phyloP scores from a whole-genome alignment of 2,797 vertebrate species.

The Paedocypris micromegethes region DNA sequence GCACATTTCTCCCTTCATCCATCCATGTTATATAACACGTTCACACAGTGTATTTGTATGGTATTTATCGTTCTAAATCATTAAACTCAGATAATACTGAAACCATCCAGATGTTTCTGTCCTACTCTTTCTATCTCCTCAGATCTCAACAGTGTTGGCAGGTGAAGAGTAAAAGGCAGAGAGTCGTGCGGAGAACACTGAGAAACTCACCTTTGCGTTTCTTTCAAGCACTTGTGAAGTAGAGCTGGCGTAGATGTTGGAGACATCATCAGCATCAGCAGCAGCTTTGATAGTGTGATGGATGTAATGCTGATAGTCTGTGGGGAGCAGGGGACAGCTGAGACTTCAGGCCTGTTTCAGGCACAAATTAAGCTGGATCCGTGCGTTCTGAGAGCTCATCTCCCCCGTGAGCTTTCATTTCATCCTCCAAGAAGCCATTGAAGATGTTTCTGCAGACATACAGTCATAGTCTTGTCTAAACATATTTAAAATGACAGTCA shows the following conservation, averaged over 20 bases:
- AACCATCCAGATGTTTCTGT: neutral
- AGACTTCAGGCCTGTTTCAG: slow-evolving; percentile 48
- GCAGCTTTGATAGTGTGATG: slow-evolving; percentile 33
- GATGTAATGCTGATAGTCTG: slow-evolving; percentile 49
- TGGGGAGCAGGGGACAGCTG: slow-evolving; percentile 56
- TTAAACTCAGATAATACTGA: neutral
- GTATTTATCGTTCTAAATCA: no score
- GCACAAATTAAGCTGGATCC: slow-evolving; percentile 49
- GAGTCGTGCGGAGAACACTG: neutral
- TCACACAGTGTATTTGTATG: no score
- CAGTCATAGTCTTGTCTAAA: slow-evolving; percentile 3
- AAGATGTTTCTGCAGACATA: slow-evolving; percentile 14
- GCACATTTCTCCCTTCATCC: no score
- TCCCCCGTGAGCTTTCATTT: slow-evolving; percentile 45
- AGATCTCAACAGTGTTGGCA: slow-evolving; percentile 8
- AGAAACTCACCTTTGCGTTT: slow-evolving; percentile 18
- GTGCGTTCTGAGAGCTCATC: slow-evolving; percentile 38
- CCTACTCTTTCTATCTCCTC: neutral
- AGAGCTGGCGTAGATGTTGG: slow-evolving; percentile 26
- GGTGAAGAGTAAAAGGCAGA: slow-evolving; percentile 19
- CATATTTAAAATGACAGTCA: neutral
- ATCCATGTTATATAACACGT: no score
- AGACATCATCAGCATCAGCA: slow-evolving; percentile 21
- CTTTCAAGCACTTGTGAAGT: slow-evolving; percentile 27
- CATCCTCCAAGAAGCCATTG: slow-evolving; percentile 37